Conservation (phyloP, 2,888 invertebrate genomes). For the Coleophora deauratella region DNA sequence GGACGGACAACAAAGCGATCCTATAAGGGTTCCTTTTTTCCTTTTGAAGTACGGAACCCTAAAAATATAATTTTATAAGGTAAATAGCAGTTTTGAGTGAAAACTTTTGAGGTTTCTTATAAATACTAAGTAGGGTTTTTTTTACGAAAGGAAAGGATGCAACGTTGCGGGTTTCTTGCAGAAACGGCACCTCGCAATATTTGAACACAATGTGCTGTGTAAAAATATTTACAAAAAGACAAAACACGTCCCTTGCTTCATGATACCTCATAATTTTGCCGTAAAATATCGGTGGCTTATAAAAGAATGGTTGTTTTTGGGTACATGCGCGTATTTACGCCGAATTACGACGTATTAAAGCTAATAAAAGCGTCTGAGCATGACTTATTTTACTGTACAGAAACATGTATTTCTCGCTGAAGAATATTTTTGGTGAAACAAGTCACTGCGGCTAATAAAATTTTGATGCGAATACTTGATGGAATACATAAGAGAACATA, state of each 20-base stretch:
- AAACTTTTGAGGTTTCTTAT: background rate
- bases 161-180: conserved; percentile 8
- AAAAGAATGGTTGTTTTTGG: too few relatives aligned
- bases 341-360: conserved; percentile 2
- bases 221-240: conserved; percentile 12
- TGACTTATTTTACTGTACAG: background rate
- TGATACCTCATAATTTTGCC: too few relatives aligned
- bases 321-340: background rate
- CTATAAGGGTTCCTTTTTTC: too few relatives aligned
- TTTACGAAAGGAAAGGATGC: conserved; percentile 8
- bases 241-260: too few relatives aligned
- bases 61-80: background rate
- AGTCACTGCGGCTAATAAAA: conserved; percentile 37
- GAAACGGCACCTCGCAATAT: conserved; percentile 20
- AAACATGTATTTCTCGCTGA: background rate
- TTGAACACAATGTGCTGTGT: conserved; percentile 17
- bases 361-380: too few relatives aligned
- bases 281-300: too few relatives aligned
- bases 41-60: too few relatives aligned
- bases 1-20: too few relatives aligned
- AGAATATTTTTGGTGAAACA: conserved; percentile 14
- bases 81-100: background rate
- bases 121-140: conserved; percentile 4
- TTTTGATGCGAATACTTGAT: conserved; percentile 38
- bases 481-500: conserved; percentile 35